A percentile compares a stretch with the other conserved stretches of the same genome.
Evolutionary conservation across 1,140 invertebrate genomes (phyloP).

Genomic region (Drosophila albomicans): DNA sequence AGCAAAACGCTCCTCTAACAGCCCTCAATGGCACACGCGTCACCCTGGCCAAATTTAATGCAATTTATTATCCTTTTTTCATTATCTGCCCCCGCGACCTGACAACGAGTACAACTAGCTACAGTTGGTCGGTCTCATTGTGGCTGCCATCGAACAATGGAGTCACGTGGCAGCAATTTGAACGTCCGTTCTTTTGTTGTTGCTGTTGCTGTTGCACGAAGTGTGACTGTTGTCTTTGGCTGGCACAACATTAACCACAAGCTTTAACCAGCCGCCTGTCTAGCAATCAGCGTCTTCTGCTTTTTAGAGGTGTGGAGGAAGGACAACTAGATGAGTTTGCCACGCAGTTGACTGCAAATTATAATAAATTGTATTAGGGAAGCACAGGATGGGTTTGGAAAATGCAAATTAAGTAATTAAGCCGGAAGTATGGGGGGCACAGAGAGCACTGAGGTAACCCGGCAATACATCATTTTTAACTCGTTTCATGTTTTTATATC

Average conservation of each 20-base stretch:
- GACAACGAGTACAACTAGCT: conserved; percentile 47
- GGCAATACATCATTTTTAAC: conserved; percentile 40
- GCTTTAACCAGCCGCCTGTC: conserved; percentile 37
- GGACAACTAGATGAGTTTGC: neutral
- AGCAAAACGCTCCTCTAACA: conserved; percentile 59
- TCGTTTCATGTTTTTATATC: neutral
- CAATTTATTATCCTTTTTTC: conserved; percentile 84
- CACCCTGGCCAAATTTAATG: conserved; percentile 76
- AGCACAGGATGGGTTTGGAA: conserved; percentile 38
- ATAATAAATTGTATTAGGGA: conserved; percentile 78
- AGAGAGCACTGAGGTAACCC: neutral
- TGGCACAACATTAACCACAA: conserved; percentile 66
- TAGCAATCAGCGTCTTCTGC: conserved; percentile 19
- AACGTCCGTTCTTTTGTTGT: conserved; percentile 61
- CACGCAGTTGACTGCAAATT: conserved; percentile 51
- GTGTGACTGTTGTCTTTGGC: conserved; percentile 47
- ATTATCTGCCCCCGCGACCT: conserved; percentile 62
- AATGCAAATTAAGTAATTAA: conserved; percentile 84
- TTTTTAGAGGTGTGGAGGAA: neutral
- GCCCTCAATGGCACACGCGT: conserved; percentile 50
- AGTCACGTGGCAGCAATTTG: conserved; percentile 84
- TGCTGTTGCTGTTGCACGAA: conserved; percentile 18
- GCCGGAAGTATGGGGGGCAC: conserved; percentile 19
- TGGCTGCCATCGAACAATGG: conserved; percentile 49
- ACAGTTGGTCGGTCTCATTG: conserved; percentile 54